These are phyloP conservation scores for Stegodyphus dumicola DNA, from an alignment of 1,140 invertebrate genomes.

Conservation along the genomic window DNA sequence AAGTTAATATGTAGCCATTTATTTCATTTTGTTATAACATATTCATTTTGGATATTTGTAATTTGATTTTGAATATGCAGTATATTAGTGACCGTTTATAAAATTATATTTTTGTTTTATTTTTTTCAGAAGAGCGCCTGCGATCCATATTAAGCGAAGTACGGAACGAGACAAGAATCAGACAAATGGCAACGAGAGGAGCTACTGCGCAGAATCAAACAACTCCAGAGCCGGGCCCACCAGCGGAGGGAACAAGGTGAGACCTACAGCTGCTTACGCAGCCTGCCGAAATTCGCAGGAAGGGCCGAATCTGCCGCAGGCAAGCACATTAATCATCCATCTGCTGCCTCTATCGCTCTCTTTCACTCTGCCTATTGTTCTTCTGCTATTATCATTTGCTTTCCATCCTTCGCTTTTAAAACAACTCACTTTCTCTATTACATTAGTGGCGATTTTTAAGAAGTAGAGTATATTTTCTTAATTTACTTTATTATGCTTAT, in stretches of 20 bases:
- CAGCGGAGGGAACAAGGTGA: conserved; percentile 60
- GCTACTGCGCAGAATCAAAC: conserved; percentile 53
- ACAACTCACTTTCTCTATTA: too few relatives aligned
- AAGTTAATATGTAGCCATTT: too few relatives aligned
- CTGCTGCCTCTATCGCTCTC: not conserved
- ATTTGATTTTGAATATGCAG: too few relatives aligned
- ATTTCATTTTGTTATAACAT: too few relatives aligned
- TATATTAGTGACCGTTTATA: too few relatives aligned
- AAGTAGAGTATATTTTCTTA: too few relatives aligned
- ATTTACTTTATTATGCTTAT: too few relatives aligned
- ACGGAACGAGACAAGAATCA: conserved; percentile 23
- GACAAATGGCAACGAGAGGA: conserved; percentile 50
- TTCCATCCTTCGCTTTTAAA: not conserved
- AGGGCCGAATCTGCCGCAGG: conserved; percentile 54
- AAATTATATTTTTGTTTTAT: not conserved
- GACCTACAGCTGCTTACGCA: conserved; percentile 35
- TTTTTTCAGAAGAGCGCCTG: conserved; percentile 36
- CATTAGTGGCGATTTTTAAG: too few relatives aligned
- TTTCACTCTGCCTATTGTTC: conserved; percentile 5
- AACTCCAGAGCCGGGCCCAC: conserved; percentile 53
- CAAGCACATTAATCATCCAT: conserved; percentile 33
- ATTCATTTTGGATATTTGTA: too few relatives aligned
- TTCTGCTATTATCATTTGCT: not conserved
- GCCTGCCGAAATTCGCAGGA: conserved; percentile 29
- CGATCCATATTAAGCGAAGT: conserved; percentile 34